These are phyloP conservation scores for Lasioglossum malachurum DNA, from an alignment of 2,888 invertebrate species.

Conservation along the genomic window DNA sequence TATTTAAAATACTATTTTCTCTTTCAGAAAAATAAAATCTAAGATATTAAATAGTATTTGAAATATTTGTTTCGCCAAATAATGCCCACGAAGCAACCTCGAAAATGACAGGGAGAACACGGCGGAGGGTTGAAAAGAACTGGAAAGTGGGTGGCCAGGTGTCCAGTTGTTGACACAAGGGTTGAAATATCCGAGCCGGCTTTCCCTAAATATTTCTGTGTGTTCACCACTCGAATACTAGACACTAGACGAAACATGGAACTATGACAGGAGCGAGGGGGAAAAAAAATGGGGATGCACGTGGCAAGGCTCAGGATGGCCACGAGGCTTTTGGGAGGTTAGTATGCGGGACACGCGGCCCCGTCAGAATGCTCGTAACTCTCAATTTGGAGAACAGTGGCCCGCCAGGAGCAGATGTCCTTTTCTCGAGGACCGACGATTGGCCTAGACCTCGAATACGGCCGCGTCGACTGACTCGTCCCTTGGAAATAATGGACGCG, in stretches of 20 bases:
- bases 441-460: constrained; percentile 35
- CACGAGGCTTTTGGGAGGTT: not conserved
- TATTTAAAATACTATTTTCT: no score
- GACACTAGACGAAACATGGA: not conserved
- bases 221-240: not conserved
- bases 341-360: constrained; percentile 49
- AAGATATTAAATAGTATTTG: no score
- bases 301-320: not conserved
- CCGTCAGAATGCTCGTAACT: constrained; percentile 57
- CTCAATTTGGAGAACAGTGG: constrained; percentile 68
- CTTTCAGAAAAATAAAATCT: no score
- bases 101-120: no score
- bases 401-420: constrained; percentile 63
- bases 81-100: no score
- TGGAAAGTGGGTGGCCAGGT: no score
- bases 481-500: constrained; percentile 60
- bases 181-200: no score
- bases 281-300: not conserved
- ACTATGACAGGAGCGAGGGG: not conserved
- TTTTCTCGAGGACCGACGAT: constrained; percentile 51
- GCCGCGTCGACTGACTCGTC: constrained; percentile 9
- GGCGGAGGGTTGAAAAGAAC: no score
- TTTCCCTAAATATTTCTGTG: not conserved
- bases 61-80: no score
- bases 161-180: no score